phyloP scores from a whole-genome alignment of 2,888 invertebrate species.

The Amiota minor region DNA sequence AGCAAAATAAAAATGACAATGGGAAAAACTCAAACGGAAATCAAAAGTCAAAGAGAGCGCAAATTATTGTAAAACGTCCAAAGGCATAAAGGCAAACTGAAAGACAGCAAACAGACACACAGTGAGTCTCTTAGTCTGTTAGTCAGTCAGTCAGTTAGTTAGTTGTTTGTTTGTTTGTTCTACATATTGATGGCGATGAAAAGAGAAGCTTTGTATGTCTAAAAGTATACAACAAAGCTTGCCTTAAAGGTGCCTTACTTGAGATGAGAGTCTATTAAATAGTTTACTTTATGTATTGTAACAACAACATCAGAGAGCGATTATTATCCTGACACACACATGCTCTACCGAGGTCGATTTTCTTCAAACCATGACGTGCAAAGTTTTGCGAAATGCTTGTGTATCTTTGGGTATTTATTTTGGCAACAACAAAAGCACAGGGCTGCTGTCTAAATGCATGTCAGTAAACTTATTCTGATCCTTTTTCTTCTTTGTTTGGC shows the following conservation, averaged over 20 bases:
- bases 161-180: too few species aligned
- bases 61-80: constrained; percentile 12
- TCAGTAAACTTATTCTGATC: too few species aligned
- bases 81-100: constrained; percentile 29
- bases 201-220: background rate
- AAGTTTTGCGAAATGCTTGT: too few species aligned
- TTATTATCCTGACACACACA: background rate
- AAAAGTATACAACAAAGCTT: background rate
- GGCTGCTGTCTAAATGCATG: too few species aligned
- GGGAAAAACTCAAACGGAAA: constrained; percentile 52
- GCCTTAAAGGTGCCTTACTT: constrained; percentile 6
- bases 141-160: too few species aligned
- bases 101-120: constrained; percentile 36
- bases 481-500: too few species aligned
- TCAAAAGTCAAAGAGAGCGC: constrained; percentile 52
- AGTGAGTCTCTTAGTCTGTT: constrained; percentile 45
- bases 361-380: too few species aligned
- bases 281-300: constrained; percentile 66
- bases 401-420: too few species aligned
- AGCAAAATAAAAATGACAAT: constrained; percentile 13
- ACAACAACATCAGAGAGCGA: constrained; percentile 57
- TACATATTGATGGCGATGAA: background rate
- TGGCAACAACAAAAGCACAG: too few species aligned
- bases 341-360: too few species aligned
- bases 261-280: constrained; percentile 62